Evolutionary conservation across 2,888 invertebrate genomes (phyloP).

Genomic region (Cyclophora albipunctata): DNA sequence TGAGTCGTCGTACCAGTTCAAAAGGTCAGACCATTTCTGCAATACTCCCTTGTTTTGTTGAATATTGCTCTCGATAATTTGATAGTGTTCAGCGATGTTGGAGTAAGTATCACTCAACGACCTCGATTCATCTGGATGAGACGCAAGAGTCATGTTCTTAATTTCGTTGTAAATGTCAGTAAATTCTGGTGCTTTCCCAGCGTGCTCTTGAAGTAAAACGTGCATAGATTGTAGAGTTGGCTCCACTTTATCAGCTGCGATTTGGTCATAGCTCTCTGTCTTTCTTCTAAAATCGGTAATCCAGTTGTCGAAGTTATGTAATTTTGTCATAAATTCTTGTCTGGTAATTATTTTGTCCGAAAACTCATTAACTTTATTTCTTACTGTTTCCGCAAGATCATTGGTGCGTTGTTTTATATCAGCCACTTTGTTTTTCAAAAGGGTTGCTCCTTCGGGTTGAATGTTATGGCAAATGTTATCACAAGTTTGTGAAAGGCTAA

Average conservation of each 20-base stretch:
- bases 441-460: conserved; percentile 83
- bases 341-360: conserved; percentile 87
- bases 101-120: conserved; percentile 84
- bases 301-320: conserved; percentile 87
- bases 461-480: conserved; percentile 86
- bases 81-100: conserved; percentile 84
- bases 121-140: conserved; percentile 84
- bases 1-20: conserved; percentile 87
- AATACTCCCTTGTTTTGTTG: conserved; percentile 83
- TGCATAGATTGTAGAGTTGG: conserved; percentile 85
- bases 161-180: conserved; percentile 88
- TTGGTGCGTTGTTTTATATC: conserved; percentile 84
- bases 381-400: conserved; percentile 83
- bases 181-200: conserved; percentile 86
- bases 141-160: conserved; percentile 81
- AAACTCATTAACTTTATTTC: conserved; percentile 84
- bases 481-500: conserved; percentile 84
- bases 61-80: conserved; percentile 83
- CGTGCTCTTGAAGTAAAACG: conserved; percentile 87
- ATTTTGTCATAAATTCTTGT: conserved; percentile 88
- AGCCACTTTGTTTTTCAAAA: conserved; percentile 82
- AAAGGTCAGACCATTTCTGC: conserved; percentile 88
- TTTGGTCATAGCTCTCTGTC: conserved; percentile 85
- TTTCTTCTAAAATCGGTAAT: conserved; percentile 82
- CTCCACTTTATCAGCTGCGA: conserved; percentile 88